phyloP scores from a whole-genome alignment of 1,140 invertebrate species.

The Drosophila elegans region DNA sequence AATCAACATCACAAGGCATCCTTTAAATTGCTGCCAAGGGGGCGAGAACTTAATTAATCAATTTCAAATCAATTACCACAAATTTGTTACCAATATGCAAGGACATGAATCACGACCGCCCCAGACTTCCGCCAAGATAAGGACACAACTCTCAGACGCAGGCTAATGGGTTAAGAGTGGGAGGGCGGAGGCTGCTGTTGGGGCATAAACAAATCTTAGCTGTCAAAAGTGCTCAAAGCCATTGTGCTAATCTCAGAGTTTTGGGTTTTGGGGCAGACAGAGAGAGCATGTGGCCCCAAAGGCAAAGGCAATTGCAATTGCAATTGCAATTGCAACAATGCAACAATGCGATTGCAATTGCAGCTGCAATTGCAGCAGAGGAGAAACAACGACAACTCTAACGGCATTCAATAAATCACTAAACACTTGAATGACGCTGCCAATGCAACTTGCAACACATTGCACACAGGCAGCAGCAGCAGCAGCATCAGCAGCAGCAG shows the following conservation, averaged over 20 bases:
- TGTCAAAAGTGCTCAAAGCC: conserved; percentile 83
- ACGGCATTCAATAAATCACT: conserved; percentile 84
- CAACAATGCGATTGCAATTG: conserved; percentile 24
- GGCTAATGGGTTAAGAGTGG: neutral
- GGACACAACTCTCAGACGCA: conserved; percentile 15
- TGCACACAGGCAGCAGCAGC: conserved; percentile 45
- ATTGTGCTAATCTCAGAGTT: conserved; percentile 75
- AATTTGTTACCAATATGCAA: conserved; percentile 84
- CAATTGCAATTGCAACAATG: conserved; percentile 22
- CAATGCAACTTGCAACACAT: conserved; percentile 82
- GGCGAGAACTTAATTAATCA: conserved; percentile 74
- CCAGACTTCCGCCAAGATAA: conserved; percentile 49
- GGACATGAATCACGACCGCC: conserved; percentile 67
- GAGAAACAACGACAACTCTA: conserved; percentile 48
- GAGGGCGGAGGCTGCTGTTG: conserved; percentile 2
- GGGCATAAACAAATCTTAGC: conserved; percentile 78
- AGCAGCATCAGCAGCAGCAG: conserved; percentile 20
- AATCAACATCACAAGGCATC: neutral
- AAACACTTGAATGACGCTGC: conserved; percentile 83
- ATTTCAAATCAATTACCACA: conserved; percentile 83
- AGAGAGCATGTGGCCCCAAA: conserved; percentile 1
- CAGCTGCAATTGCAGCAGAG: conserved; percentile 23
- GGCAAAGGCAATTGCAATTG: neutral
- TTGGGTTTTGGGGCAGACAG: conserved; percentile 17
- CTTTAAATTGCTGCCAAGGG: neutral